Base-by-base conservation (phyloP, 2,888 invertebrate genomes). In the Xestia rhomboidea region DNA sequence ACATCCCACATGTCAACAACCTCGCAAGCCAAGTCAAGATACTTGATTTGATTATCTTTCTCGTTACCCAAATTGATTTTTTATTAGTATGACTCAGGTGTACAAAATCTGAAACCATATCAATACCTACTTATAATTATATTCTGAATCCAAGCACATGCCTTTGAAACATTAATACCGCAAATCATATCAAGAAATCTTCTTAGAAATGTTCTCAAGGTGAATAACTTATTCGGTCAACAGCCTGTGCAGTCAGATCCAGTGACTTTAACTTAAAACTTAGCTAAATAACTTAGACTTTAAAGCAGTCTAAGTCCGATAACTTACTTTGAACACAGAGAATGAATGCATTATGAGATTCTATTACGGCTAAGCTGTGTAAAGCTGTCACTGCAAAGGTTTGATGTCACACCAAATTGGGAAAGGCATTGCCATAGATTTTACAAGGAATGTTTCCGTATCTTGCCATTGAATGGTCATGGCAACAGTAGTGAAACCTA, bases 211-310 rank as follows among this genome's bases (percentile, higher is more conserved):
- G 3, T 49, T 54, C 51, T 10, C 1, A 41, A 63, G n/a, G 46
- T 64, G 67, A 82, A 76, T 68, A 68, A 63, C 3, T 38, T 24
- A 79, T 27, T 46, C 51, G 38, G 51, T 34, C 46, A 62, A 41
- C 18, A 63, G 27, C 62, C 62, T 11, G 30, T 10, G 30, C 15
- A 54, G 51, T 62, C 18, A 75, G n/a, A 75, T n/a, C 30, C 51
- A 67, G 54, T 64, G 18, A 27, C 44, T 46, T 67, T 21, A 62
- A 62, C 46, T 54, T 77, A 11, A 11, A 81, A 74, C 38, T 64
- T 76, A 68, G 30, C 8, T 11, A 24, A 63, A 77, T 54, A 67
- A 70, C n/a, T 81, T 83, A 34, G 34, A 62, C 5, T 77, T 75
- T 81, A 27, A 11, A 30, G 49, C 27, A 38, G 76, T 76, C 64